Evolutionary conservation across 2,797 vertebrate species (phyloP), one percentile per base, ranked within the genome.

Genomic region (Hapalemur alaotrensis): DNA sequence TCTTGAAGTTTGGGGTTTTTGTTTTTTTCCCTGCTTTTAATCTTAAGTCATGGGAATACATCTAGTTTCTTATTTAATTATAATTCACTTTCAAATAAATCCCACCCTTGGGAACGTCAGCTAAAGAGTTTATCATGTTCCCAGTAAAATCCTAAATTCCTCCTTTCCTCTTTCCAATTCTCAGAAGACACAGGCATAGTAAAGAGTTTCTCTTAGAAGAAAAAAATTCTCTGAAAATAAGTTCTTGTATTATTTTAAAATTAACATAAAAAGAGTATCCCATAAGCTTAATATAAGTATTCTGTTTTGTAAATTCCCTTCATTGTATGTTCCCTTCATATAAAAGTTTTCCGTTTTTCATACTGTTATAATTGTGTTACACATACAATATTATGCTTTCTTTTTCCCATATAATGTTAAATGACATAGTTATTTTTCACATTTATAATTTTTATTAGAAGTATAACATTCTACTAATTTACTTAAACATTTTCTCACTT

Each of bases 1-100:
- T 57, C 67, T 91, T 96, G 13, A 85, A 59, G 9, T 35, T 76
- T 65, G 28, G 4, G 18, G 35, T 57, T 57, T 25, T 57, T 57
- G 15, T 17, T 50, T 81, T 32, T 80, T 35, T 83, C 28, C 69
- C 48, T 95, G n/a, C 43, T 90, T 86, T 97, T 93, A 89, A 95
- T 84, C 20, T 80, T 67, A 95, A 89, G 12, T 57, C 54, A 78
- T 28, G 5, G 48, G 28, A 91, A 72, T 73, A 79, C 17, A 87
- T 82, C 43, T 88, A 69, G 32, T 84, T 94, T 86, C 38, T 73
- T 63, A 41, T 52, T 72, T 93, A 83, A 70, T 79, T 93, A 50
- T 48, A 65, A 93, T 41, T 94, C 28, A 48, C 28, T 78, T 80
- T 59, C 57, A 89, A 69, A 52, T 93, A 61, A 96, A 86, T 72